A percentile compares a stretch with the other conserved stretches of the same genome.
phyloP scores from a whole-genome alignment of 2,113 vertebrate genomes.

The Oreotrochilus melanogaster region DNA sequence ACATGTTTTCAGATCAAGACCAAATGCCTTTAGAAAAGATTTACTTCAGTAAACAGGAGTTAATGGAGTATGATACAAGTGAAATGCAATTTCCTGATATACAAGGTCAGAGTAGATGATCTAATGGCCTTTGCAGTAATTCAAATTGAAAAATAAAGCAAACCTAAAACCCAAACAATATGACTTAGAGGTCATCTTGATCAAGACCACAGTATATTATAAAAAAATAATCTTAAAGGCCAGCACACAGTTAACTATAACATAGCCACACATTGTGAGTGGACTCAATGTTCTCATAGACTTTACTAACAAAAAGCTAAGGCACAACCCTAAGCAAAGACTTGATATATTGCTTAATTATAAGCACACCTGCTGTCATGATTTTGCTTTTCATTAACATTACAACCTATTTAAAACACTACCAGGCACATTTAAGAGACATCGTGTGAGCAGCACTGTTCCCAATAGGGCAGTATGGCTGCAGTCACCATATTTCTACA shows the following conservation, averaged over 20 bases:
- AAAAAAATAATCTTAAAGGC: not conserved
- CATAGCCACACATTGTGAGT: not conserved
- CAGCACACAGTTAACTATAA: not conserved
- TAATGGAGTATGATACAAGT: not conserved
- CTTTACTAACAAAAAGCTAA: not conserved
- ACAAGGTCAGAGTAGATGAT: not conserved
- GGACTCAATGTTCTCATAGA: not conserved
- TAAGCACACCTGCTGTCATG: not conserved
- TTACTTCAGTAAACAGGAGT: not conserved
- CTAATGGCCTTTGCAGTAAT: not conserved
- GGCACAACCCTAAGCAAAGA: not conserved
- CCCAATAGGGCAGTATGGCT: not conserved
- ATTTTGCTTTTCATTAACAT: not conserved
- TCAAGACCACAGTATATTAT: not conserved
- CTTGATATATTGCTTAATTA: constrained; percentile 17
- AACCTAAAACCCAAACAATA: not conserved
- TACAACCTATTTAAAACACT: not conserved
- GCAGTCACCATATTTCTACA: not conserved
- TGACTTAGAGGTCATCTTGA: not conserved
- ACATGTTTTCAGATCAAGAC: not conserved
- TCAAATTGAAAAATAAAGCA: not conserved
- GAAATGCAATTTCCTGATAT: not conserved
- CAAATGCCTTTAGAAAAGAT: not conserved
- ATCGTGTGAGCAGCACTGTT: not conserved
- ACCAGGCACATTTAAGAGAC: not conserved